A percentile compares a stretch with the other conserved stretches of the same genome.
These are phyloP conservation scores for Hedychridium roseum DNA, from an alignment of 2,888 invertebrate genomes.

Conservation along the genomic window DNA sequence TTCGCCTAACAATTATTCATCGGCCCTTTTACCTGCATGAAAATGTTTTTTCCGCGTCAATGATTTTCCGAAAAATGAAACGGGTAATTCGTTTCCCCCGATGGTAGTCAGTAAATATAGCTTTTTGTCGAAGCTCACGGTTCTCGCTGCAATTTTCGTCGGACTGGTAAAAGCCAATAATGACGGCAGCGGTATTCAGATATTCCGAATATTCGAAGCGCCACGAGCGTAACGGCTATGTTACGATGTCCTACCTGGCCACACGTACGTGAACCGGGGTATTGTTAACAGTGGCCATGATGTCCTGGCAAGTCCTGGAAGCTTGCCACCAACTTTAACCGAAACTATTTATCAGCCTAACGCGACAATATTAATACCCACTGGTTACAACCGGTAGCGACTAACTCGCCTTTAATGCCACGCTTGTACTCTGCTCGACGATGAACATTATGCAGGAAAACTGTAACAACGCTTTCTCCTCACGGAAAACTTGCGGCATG, in stretches of 20 bases:
- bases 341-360: constrained; percentile 47
- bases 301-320: constrained; percentile 28
- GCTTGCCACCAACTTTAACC: constrained; percentile 35
- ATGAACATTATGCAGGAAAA: constrained; percentile 1
- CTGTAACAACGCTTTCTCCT: constrained; percentile 3
- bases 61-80: too few relatives aligned
- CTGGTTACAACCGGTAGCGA: constrained; percentile 4
- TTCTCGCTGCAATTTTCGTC: too few relatives aligned
- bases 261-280: constrained; percentile 22
- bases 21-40: too few relatives aligned
- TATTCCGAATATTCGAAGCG: constrained; percentile 10
- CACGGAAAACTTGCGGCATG: constrained; percentile 1
- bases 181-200: constrained; percentile 7
- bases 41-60: too few relatives aligned
- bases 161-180: constrained; percentile 18
- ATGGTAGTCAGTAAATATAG: too few relatives aligned
- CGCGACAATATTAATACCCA: constrained; percentile 43
- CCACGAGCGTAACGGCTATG: too few relatives aligned
- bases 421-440: constrained; percentile 1
- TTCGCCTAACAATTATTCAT: too few relatives aligned
- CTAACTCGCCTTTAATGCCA: constrained; percentile 26
- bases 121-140: not conserved
- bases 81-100: too few relatives aligned
- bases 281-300: constrained; percentile 41
- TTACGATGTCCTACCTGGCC: constrained; percentile 15